Conservation (phyloP, 1,140 invertebrate genomes). For the Acromyrmex echinatior region DNA sequence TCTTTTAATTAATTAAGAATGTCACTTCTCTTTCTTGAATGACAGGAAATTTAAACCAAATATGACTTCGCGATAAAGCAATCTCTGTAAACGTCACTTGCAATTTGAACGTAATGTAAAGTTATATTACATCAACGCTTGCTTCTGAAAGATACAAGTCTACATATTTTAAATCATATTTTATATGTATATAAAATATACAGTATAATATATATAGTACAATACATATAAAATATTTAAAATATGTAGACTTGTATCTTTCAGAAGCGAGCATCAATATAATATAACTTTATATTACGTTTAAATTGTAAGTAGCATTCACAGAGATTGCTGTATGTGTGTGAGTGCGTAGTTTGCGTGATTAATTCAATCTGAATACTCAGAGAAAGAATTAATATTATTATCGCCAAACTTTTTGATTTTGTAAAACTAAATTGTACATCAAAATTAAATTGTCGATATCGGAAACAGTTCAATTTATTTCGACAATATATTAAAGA, state of each 20-base stretch:
- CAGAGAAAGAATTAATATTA: background rate
- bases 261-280: background rate
- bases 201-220: too few relatives aligned
- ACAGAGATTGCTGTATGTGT: background rate
- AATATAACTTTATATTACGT: background rate
- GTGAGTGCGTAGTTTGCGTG: background rate
- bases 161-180: background rate
- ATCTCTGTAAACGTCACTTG: background rate
- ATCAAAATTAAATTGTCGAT: slow-evolving; percentile 14
- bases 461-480: slow-evolving; percentile 40
- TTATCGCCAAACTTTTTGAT: background rate
- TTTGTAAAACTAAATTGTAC: background rate
- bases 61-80: background rate
- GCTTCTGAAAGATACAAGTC: background rate
- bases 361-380: background rate
- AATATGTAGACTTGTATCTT: background rate
- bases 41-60: background rate
- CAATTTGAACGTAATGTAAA: slow-evolving; percentile 12
- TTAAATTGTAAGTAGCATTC: slow-evolving; percentile 3
- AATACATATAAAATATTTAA: background rate
- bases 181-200: background rate
- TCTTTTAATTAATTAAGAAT: slow-evolving; percentile 9
- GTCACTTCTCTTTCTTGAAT: slow-evolving; percentile 27
- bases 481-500: slow-evolving; percentile 29
- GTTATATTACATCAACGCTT: background rate